Percentiles rank a stretch among this genome's conserved stretches.
phyloP scores from a whole-genome alignment of 2,113 vertebrate species.

The Spea bombifrons region DNA sequence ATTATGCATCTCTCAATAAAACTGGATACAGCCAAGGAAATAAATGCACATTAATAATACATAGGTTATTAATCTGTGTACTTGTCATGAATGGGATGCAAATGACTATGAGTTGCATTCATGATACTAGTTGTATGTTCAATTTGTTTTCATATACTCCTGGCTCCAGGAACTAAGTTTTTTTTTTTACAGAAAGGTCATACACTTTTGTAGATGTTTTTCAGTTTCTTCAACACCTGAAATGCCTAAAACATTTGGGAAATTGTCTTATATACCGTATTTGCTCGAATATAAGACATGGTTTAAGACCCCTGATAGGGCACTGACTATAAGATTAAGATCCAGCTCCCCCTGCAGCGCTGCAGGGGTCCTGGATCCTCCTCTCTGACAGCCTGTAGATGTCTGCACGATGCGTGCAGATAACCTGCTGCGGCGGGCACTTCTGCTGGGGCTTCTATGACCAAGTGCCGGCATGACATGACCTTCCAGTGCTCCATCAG shows the following conservation, averaged over 20 bases:
- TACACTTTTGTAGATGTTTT: not conserved
- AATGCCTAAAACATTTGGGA: not conserved
- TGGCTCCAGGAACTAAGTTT: not conserved
- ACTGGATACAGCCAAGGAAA: constrained; percentile 60
- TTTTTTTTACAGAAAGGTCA: constrained; percentile 14
- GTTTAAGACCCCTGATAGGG: too few relatives aligned
- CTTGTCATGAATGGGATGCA: constrained; percentile 58
- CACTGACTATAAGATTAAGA: too few relatives aligned
- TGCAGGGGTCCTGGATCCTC: too few relatives aligned
- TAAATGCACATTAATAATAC: constrained; percentile 66
- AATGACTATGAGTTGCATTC: constrained; percentile 51
- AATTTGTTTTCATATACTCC: constrained; percentile 37
- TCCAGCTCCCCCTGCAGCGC: too few relatives aligned
- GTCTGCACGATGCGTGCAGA: too few relatives aligned
- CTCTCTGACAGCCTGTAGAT: too few relatives aligned
- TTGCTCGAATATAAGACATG: too few relatives aligned
- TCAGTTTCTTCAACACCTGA: not conserved
- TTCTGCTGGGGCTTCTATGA: too few relatives aligned
- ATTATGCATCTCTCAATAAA: constrained; percentile 68
- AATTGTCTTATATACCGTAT: too few relatives aligned
- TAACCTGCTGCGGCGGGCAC: too few relatives aligned
- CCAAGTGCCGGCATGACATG: too few relatives aligned
- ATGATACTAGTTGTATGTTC: constrained; percentile 45
- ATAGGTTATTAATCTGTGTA: constrained; percentile 65
- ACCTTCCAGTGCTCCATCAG: too few relatives aligned